phyloP scores from a whole-genome alignment of 2,888 invertebrate genomes.

The Trachelus tabidus region DNA sequence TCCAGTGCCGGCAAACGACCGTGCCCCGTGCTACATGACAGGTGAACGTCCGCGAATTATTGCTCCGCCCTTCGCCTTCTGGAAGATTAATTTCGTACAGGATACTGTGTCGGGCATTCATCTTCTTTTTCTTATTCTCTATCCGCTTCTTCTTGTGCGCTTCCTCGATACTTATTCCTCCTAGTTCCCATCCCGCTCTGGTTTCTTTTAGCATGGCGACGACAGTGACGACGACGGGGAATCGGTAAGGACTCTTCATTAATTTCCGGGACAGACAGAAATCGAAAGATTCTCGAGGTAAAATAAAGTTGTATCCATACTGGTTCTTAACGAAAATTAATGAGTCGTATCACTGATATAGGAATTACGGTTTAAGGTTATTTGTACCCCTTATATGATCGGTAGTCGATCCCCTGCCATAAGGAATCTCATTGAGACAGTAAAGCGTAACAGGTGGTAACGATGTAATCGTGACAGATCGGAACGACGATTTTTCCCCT shows the following conservation, averaged over 20 bases:
- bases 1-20: constrained; percentile 41
- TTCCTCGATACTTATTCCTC: neutral
- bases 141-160: neutral
- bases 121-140: neutral
- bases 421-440: neutral
- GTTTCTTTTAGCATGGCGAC: neutral
- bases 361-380: neutral
- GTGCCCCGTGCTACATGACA: constrained; percentile 36
- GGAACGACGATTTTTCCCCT: neutral
- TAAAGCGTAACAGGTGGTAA: neutral
- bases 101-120: neutral
- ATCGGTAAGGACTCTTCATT: neutral
- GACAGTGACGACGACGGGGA: neutral
- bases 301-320: neutral
- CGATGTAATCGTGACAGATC: neutral
- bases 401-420: neutral
- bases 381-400: neutral
- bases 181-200: neutral
- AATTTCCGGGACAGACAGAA: neutral
- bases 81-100: constrained; percentile 2
- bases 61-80: constrained; percentile 15
- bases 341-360: neutral
- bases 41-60: constrained; percentile 42
- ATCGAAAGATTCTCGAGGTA: neutral
- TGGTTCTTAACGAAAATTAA: neutral